Evolutionary conservation across 1,140 invertebrate species (phyloP), one percentile per base, ranked within the genome.

Genomic region (Lasaia peninsularis): DNA sequence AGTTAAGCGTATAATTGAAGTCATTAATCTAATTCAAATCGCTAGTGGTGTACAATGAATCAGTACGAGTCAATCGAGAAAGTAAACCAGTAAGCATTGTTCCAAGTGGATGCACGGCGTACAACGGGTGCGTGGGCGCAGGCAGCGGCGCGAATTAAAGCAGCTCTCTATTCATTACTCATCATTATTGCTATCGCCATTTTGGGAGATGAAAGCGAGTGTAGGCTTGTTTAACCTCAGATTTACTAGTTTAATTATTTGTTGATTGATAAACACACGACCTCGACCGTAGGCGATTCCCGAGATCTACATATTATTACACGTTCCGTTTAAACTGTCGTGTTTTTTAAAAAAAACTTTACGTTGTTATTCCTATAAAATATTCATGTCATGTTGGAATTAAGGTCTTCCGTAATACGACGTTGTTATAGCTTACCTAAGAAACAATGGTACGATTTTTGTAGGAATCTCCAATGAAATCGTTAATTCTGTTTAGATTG

Each of bases 141-240:
- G 75, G 74, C 79, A 78, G 71, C 78, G 74, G 76, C 78, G 82
- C 74, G 72, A 83, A 80, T 77, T 82, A 82, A 79, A 84, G 60
- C 85, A 85, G 80, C 86, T 86, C 83, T 86, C 86, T 88, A 86
- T 86, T 78, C 83, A 86, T 88, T 86, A 84, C 78, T 84, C 83
- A 86, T 86, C 80, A 73, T 83, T 84, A 84, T 83, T 88, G 77
- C 81, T 80, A 80, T 80, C 67, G 56, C 76, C 75, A 72, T 84
- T 84, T 73, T 75, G 69, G 84, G 76, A 80, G 73, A 85, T 75
- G 81, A 87, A 87, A 87, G 81, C 74, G 80, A 83, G 78, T 81
- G 80, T 85, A 80, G 79, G 79, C 64, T 82, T 77, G 65, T 69
- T 73, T 71, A 78, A 68, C 62, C 63, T 66, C 61, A 63, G 50